Evolutionary conservation across 2,888 invertebrate genomes (phyloP).

Genomic region (Torymus texanus): DNA sequence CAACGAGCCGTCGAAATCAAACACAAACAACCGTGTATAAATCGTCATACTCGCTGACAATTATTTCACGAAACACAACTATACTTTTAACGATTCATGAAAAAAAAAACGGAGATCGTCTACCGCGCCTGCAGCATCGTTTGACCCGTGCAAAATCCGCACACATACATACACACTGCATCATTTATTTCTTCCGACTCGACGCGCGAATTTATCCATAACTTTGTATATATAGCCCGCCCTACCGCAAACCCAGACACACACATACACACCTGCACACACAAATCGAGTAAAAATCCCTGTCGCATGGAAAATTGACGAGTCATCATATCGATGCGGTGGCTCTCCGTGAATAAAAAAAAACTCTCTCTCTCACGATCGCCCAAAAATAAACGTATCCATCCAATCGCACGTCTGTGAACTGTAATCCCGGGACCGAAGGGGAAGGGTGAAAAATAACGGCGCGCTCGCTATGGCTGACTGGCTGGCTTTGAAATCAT

Average conservation of each 20-base stretch:
- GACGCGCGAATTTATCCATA: conserved; percentile 14
- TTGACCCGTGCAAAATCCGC: conserved; percentile 7
- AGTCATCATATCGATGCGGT: conserved; percentile 24
- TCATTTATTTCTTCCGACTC: conserved; percentile 18
- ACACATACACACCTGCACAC: too few species aligned
- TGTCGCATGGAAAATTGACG: conserved; percentile 49
- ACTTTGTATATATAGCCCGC: conserved; percentile 13
- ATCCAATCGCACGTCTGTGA: conserved; percentile 25
- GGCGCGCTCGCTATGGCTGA: conserved; percentile 5
- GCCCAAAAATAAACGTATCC: conserved; percentile 54
- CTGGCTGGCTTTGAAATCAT: conserved; percentile 37
- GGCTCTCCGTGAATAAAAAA: conserved; percentile 22
- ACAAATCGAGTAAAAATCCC: conserved; percentile 46
- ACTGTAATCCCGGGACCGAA: conserved; percentile 32
- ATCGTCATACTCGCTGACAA: conserved; percentile 23
- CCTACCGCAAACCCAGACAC: too few species aligned
- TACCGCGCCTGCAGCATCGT: neutral
- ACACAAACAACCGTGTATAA: conserved; percentile 1
- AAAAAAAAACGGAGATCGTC: neutral
- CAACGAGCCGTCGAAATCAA: too few species aligned
- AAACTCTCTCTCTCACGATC: conserved; percentile 10
- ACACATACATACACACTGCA: conserved; percentile 3
- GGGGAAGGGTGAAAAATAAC: too few species aligned
- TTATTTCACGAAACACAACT: conserved; percentile 29
- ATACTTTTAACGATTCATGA: conserved; percentile 4